These are phyloP conservation scores for Leucopsar rothschildi DNA, from an alignment of 2,113 vertebrate genomes.

Conservation along the genomic window DNA sequence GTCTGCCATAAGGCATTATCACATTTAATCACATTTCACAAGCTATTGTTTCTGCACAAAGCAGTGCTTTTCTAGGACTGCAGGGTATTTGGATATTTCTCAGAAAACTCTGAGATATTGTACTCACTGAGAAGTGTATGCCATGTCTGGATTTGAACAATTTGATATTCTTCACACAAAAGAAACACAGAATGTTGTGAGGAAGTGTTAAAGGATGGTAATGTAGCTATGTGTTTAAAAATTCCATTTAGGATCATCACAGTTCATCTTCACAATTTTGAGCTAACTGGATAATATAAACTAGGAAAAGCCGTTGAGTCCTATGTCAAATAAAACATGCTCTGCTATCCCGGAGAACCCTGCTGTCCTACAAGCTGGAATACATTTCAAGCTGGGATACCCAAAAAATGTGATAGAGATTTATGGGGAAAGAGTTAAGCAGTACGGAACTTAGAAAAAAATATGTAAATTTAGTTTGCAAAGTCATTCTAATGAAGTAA, in stretches of 20 bases:
- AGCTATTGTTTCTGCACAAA: background rate
- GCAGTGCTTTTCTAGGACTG: background rate
- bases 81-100: background rate
- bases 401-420: background rate
- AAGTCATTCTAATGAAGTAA: background rate
- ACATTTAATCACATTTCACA: conserved; percentile 21
- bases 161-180: background rate
- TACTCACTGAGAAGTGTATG: background rate
- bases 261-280: background rate
- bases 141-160: background rate
- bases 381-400: background rate
- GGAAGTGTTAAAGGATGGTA: background rate
- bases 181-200: background rate
- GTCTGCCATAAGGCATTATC: background rate
- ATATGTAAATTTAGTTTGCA: background rate
- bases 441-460: background rate
- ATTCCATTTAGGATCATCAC: background rate
- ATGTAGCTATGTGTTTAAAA: background rate
- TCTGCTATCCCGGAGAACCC: background rate
- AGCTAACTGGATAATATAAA: background rate
- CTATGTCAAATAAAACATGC: background rate
- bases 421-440: background rate
- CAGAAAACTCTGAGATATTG: background rate
- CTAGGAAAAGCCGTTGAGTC: background rate
- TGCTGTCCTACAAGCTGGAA: background rate